phyloP scores from a whole-genome alignment of 2,888 invertebrate species.

The Athrips mouffetella region DNA sequence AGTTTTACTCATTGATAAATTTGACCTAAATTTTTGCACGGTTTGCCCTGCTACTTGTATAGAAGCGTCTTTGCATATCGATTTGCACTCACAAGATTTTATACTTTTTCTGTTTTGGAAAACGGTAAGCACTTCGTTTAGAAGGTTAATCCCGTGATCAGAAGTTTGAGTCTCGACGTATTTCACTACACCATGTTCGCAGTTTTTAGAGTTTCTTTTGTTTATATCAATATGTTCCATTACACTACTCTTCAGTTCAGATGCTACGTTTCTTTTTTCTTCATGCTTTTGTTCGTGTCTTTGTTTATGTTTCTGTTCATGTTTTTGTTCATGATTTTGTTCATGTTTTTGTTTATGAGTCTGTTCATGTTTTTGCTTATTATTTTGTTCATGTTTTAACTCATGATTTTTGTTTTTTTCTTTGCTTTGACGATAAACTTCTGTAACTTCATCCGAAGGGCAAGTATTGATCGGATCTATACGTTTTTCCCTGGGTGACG shows the following conservation, averaged over 20 bases:
- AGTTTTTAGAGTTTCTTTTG: neutral
- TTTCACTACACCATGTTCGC: conserved; percentile 26
- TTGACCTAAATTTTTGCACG: conserved; percentile 24
- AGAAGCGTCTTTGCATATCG: conserved; percentile 46
- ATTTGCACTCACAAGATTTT: conserved; percentile 32
- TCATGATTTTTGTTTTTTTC: no score
- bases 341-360: neutral
- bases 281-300: neutral
- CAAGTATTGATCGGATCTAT: no score
- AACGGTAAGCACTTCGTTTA: conserved; percentile 61
- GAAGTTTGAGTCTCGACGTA: conserved; percentile 44
- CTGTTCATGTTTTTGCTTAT: neutral
- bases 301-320: neutral
- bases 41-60: conserved; percentile 46
- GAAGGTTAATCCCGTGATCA: conserved; percentile 46
- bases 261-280: neutral
- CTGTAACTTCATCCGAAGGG: no score
- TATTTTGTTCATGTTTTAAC: neutral
- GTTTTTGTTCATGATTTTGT: neutral
- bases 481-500: no score
- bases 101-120: no score
- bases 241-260: no score
- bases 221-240: neutral
- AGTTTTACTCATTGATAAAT: conserved; percentile 38
- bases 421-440: no score